Evolutionary conservation across 2,797 vertebrate species (phyloP).

Genomic region (Pipistrellus kuhlii): DNA sequence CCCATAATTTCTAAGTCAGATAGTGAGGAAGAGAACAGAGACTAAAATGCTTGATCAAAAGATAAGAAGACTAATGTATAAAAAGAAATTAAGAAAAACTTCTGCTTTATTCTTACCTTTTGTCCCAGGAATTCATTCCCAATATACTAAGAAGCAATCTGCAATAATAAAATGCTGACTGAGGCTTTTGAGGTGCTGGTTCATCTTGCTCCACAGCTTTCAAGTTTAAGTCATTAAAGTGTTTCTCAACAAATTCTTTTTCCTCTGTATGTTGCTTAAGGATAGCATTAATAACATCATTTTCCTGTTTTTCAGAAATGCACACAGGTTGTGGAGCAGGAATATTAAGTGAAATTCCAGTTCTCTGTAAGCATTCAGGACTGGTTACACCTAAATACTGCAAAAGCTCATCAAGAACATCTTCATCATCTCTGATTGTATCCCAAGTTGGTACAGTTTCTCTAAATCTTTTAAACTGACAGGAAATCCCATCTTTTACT

Average conservation of each 20-base stretch:
- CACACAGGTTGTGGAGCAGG: slow-evolving; percentile 95
- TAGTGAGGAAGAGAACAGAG: slow-evolving; percentile 25
- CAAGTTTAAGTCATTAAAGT: slow-evolving; percentile 95
- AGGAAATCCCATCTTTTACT: slow-evolving; percentile 89
- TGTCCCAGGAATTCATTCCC: slow-evolving; percentile 99
- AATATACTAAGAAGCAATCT: slow-evolving; percentile 97
- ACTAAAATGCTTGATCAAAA: slow-evolving; percentile 54
- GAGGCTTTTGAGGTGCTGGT: slow-evolving; percentile 93
- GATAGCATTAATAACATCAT: slow-evolving; percentile 98
- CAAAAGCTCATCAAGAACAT: slow-evolving; percentile 96
- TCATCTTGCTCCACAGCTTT: slow-evolving; percentile 94
- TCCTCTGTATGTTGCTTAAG: slow-evolving; percentile 97
- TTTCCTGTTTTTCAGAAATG: slow-evolving; percentile 98
- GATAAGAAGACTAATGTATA: background rate
- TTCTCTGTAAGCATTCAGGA: slow-evolving; percentile 97
- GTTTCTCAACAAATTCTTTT: slow-evolving; percentile 94
- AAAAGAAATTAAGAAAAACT: background rate
- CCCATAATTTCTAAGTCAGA: slow-evolving; percentile 44
- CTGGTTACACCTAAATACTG: slow-evolving; percentile 97
- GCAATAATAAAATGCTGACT: slow-evolving; percentile 98
- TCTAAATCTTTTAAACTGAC: slow-evolving; percentile 92
- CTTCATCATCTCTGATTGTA: slow-evolving; percentile 94
- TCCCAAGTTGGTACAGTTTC: slow-evolving; percentile 96
- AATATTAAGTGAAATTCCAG: slow-evolving; percentile 96
- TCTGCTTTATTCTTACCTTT: slow-evolving; percentile 91